A percentile compares a stretch with the other conserved stretches of the same genome.
These are phyloP conservation scores for Setophaga kirtlandii DNA, from an alignment of 2,113 vertebrate species.

Conservation along the genomic window DNA sequence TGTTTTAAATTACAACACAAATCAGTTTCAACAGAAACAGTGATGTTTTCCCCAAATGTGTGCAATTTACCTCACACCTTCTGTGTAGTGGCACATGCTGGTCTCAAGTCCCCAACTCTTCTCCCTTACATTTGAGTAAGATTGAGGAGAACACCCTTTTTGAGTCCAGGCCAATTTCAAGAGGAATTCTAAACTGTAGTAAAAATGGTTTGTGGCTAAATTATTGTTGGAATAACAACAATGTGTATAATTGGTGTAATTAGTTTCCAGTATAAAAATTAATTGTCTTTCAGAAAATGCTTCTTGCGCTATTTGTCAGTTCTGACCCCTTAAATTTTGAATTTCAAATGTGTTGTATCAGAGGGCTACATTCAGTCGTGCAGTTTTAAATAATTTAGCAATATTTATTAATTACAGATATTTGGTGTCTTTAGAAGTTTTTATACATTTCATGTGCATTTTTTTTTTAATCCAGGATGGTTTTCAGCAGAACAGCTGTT, in stretches of 20 bases:
- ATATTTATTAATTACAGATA: background rate
- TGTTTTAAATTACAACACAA: background rate
- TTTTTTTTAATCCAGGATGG: constrained; percentile 79
- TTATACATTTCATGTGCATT: background rate
- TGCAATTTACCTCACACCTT: background rate
- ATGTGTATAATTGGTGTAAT: background rate
- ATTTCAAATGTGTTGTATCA: background rate
- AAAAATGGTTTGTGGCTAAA: background rate
- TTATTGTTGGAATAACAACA: background rate
- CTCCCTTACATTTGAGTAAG: background rate
- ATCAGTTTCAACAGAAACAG: background rate
- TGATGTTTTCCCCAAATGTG: background rate
- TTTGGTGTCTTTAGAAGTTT: background rate
- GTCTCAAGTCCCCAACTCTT: background rate
- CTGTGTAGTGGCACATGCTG: background rate
- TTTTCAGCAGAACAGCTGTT: constrained; percentile 90
- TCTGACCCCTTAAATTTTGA: background rate
- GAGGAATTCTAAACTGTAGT: background rate
- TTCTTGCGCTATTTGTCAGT: background rate
- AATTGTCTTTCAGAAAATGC: background rate
- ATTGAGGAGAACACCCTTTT: background rate
- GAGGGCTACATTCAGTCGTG: background rate
- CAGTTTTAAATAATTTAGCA: background rate
- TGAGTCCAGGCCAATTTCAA: background rate
- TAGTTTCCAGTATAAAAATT: background rate